Conservation (phyloP, 2,113 vertebrate genomes). For the Nycticebus coucang region DNA sequence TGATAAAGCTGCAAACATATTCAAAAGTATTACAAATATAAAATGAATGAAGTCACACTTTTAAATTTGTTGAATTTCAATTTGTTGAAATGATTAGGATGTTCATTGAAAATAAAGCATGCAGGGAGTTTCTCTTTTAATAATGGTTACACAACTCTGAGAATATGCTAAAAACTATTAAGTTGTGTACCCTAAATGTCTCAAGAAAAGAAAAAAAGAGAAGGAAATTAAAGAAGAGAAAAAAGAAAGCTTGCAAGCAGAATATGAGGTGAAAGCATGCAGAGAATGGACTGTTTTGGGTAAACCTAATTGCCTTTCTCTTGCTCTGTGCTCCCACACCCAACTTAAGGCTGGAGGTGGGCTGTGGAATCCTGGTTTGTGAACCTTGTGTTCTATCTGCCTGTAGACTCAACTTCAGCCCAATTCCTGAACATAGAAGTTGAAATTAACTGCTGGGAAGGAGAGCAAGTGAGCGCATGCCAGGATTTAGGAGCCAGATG, state of each 20-base stretch:
- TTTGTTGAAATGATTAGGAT: constrained; percentile 40
- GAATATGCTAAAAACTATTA: no score
- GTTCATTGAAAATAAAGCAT: constrained; percentile 45
- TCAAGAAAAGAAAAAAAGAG: no score
- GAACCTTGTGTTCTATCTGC: neutral
- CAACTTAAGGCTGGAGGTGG: neutral
- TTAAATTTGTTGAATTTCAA: no score
- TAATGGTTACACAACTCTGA: no score
- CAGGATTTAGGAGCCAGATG: neutral
- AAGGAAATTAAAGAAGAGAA: no score
- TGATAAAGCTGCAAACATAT: constrained; percentile 74
- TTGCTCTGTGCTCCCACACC: neutral
- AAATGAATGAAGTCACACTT: neutral
- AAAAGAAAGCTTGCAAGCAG: constrained; percentile 47
- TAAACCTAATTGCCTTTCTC: neutral
- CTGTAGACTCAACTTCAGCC: neutral
- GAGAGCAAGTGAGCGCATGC: neutral
- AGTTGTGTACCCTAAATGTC: no score
- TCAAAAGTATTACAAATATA: constrained; percentile 29
- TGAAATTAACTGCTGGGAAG: neutral
- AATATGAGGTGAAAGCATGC: neutral
- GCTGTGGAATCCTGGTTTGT: neutral
- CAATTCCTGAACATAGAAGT: neutral
- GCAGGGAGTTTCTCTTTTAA: no score
- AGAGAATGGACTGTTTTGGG: neutral